Evolutionary conservation across 2,888 invertebrate genomes (phyloP).

Genomic region (Zaprionus bogoriensis): DNA sequence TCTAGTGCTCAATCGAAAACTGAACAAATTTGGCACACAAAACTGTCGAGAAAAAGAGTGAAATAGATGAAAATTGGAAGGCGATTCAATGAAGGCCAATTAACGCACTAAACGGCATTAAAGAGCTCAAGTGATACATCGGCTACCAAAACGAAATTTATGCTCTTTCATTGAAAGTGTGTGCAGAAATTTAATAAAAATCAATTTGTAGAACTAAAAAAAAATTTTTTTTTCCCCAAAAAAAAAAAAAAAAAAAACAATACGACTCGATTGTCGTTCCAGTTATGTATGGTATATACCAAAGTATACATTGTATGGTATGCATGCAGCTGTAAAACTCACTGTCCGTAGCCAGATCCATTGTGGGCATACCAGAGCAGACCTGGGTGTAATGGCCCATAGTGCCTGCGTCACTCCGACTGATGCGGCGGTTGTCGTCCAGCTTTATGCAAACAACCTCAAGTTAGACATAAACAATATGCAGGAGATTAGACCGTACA

Average conservation of each 20-base stretch:
- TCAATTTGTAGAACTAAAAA: conserved; percentile 49
- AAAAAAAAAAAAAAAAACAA: neutral
- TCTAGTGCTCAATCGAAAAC: neutral
- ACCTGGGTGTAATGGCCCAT: conserved; percentile 53
- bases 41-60: conserved; percentile 34
- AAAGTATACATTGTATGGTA: neutral
- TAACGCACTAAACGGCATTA: conserved; percentile 47
- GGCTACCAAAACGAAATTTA: conserved; percentile 7
- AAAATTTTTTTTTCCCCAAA: neutral
- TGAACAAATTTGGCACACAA: conserved; percentile 5
- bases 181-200: conserved; percentile 72
- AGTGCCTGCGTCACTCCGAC: conserved; percentile 33
- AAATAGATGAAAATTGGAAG: conserved; percentile 50
- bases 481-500: conserved; percentile 20
- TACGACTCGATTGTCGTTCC: neutral
- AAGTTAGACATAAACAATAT: conserved; percentile 37
- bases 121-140: conserved; percentile 31
- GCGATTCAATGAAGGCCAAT: conserved; percentile 72
- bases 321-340: conserved; percentile 32
- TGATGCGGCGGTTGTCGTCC: conserved; percentile 16
- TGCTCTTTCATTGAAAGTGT: conserved; percentile 51
- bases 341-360: conserved; percentile 44
- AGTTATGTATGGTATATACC: neutral
- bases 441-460: conserved; percentile 37
- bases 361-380: conserved; percentile 27